Conservation (phyloP, 2,113 vertebrate species). For the Anoplopoma fimbria region DNA sequence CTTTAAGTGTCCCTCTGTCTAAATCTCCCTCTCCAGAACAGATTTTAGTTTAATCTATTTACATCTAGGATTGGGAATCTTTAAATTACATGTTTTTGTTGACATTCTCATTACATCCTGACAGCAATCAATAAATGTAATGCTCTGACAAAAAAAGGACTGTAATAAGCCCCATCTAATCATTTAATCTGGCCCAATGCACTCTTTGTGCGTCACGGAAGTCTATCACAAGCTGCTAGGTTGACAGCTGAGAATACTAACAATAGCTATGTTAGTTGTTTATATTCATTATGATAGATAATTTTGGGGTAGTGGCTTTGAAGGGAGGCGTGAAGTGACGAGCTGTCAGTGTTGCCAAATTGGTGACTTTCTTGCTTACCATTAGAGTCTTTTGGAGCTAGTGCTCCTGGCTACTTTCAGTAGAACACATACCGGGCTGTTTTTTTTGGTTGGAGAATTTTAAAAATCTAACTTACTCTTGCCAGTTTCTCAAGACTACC, state of each 20-base stretch:
- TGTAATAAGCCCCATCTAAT: neutral
- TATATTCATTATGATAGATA: neutral
- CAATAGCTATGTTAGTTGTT: neutral
- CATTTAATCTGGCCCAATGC: neutral
- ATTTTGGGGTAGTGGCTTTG: neutral
- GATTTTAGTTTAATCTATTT: slow-evolving; percentile 35
- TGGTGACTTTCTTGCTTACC: neutral
- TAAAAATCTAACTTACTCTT: neutral
- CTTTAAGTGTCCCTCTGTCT: too few relatives aligned
- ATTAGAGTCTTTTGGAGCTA: neutral
- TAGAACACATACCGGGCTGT: neutral
- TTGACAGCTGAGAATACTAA: neutral
- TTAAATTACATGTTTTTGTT: neutral
- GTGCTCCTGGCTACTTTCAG: neutral
- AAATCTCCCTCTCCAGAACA: slow-evolving; percentile 5
- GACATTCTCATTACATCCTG: neutral
- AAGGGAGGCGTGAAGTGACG: neutral
- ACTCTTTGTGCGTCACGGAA: neutral
- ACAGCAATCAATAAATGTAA: neutral
- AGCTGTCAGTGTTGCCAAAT: neutral
- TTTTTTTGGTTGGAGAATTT: neutral
- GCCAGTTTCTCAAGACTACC: neutral
- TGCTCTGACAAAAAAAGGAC: neutral
- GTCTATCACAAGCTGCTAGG: neutral
- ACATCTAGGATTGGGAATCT: neutral